Conservation (phyloP, 2,797 vertebrate species). For the Alca torda region DNA sequence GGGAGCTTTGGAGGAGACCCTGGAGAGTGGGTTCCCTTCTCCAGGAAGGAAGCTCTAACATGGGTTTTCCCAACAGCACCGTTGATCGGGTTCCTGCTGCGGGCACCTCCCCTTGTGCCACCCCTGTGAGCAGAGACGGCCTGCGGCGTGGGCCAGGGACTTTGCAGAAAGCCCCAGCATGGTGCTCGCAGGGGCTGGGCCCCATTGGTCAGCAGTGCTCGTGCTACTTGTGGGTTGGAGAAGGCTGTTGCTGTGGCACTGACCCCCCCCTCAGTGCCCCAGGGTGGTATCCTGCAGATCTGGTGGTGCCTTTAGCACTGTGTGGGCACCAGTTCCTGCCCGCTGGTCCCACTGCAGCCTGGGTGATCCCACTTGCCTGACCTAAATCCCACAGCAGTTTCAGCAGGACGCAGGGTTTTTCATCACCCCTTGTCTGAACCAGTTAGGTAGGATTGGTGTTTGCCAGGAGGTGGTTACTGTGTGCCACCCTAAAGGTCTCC, state of each 20-base stretch:
- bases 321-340: background rate
- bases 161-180: background rate
- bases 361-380: background rate
- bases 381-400: background rate
- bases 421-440: background rate
- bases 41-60: background rate
- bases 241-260: background rate
- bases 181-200: background rate
- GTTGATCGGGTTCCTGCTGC: background rate
- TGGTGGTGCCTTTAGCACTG: background rate
- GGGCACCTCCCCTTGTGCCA: background rate
- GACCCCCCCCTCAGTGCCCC: background rate
- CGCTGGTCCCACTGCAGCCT: background rate
- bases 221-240: fast-evolving
- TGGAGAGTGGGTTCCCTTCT: fast-evolving
- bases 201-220: background rate
- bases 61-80: background rate
- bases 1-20: background rate
- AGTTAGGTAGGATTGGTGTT: background rate
- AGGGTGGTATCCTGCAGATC: background rate
- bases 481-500: background rate
- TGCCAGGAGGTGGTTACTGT: background rate
- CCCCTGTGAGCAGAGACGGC: background rate
- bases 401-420: background rate
- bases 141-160: fast-evolving